Evolutionary conservation across 1,140 invertebrate genomes (phyloP).

Genomic region (Babylonia areolata): DNA sequence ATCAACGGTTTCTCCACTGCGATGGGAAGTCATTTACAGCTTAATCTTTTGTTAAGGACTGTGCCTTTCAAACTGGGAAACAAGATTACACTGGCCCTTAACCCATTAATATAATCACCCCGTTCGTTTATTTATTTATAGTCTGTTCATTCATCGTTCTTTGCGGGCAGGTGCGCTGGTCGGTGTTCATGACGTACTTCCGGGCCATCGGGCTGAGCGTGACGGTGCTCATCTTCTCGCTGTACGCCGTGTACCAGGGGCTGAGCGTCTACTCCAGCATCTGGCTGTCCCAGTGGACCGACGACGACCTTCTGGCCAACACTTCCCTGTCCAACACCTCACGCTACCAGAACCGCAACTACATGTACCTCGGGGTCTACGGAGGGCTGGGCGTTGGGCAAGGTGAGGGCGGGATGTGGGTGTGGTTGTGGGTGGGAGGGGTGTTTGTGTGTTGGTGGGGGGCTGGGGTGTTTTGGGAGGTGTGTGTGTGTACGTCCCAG

Average conservation of each 20-base stretch:
- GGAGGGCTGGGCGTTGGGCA: constrained; percentile 68
- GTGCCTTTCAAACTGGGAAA: too few relatives aligned
- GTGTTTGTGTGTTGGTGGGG: too few relatives aligned
- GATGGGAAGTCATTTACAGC: too few relatives aligned
- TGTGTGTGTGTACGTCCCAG: too few relatives aligned
- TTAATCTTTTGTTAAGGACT: too few relatives aligned
- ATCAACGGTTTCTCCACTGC: too few relatives aligned
- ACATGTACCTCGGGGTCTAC: constrained; percentile 68
- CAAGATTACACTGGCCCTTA: too few relatives aligned
- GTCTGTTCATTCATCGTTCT: too few relatives aligned
- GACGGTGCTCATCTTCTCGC: constrained; percentile 50
- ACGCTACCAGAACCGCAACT: constrained; percentile 61
- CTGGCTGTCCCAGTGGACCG: constrained; percentile 69
- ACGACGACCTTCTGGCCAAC: constrained; percentile 60
- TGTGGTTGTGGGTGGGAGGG: neutral
- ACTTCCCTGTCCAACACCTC: constrained; percentile 54
- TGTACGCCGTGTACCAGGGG: constrained; percentile 59
- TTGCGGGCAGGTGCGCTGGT: constrained; percentile 56
- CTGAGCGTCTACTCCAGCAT: constrained; percentile 61
- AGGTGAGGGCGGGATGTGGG: constrained; percentile 51
- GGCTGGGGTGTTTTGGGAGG: too few relatives aligned
- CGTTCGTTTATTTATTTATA: too few relatives aligned
- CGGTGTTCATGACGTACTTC: constrained; percentile 64
- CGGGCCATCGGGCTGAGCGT: constrained; percentile 57
- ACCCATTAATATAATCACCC: too few relatives aligned